Conservation (phyloP, 2,888 invertebrate species). For the Epinotia nisella region DNA sequence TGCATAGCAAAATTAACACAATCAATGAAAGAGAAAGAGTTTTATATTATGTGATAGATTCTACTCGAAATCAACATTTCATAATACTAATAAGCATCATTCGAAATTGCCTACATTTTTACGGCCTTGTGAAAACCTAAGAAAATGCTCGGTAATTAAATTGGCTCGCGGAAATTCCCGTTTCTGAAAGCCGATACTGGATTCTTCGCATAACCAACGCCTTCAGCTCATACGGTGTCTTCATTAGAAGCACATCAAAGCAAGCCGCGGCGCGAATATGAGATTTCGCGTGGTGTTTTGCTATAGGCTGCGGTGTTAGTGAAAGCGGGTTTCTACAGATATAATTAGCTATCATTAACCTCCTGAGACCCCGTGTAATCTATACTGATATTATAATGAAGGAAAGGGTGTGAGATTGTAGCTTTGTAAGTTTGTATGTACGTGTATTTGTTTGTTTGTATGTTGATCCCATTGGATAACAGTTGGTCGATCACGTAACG, state of each 20-base stretch:
- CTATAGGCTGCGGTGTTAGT: slow-evolving; percentile 8
- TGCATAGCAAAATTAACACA: too few relatives aligned
- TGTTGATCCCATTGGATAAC: too few relatives aligned
- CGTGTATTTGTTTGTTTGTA: too few relatives aligned
- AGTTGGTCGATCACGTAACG: too few relatives aligned
- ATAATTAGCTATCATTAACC: too few relatives aligned
- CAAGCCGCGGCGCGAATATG: slow-evolving; percentile 41
- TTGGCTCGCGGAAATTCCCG: slow-evolving; percentile 26
- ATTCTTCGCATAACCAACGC: slow-evolving; percentile 36
- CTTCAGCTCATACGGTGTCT: slow-evolving; percentile 33
- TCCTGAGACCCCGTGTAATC: too few relatives aligned
- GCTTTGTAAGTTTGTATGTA: too few relatives aligned
- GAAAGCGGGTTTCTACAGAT: neutral
- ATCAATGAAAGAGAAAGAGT: neutral
- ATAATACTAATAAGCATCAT: neutral
- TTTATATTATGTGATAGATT: neutral
- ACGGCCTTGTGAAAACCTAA: slow-evolving; percentile 18
- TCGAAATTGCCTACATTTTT: slow-evolving; percentile 16
- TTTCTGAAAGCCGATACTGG: slow-evolving; percentile 40
- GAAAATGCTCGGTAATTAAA: slow-evolving; percentile 32
- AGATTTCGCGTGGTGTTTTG: slow-evolving; percentile 32
- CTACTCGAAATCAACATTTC: neutral
- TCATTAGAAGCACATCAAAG: slow-evolving; percentile 43
- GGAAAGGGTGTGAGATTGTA: too few relatives aligned
- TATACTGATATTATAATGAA: too few relatives aligned